Evolutionary conservation across 2,797 vertebrate genomes (phyloP), one percentile per base, ranked within the genome.

Genomic region (Dryobates pubescens): DNA sequence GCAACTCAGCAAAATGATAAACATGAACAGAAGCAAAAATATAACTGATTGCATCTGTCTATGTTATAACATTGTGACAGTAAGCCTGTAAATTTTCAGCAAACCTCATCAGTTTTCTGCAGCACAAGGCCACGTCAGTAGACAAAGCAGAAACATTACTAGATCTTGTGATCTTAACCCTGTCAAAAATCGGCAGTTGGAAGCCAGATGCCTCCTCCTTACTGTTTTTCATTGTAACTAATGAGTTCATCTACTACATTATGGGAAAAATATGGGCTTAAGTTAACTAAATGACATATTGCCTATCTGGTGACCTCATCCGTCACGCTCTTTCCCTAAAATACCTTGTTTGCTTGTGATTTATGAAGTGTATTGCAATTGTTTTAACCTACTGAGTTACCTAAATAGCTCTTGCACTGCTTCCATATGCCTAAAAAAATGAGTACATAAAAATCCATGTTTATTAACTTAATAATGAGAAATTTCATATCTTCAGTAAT

Each of bases 181-280:
- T 77, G 87, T 95, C 95, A 91, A 82, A 95, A 93, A 76, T 23
- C 96, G 71, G 87, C 94, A 96, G 94, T 95, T 96, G 95, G 96
- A 97, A 97, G 94, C 97, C 97, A 98, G 94, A 97, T 97, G 97
- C 95, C 90, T 96, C 69, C 71, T 92, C 72, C 96, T 97, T 96
- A 97, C 97, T 98, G 97, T 96, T 98, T 98, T 97, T 98, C 96
- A 97, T 88, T 96, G 96, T 89, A 97, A 95, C 82, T 97, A 98
- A 98, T 96, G 81, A 98, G 97, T 97, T 98, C 97, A 97, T 96
- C 91, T 73, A 96, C 94, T 92, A 97, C 67, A 97, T 97, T 97
- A 97, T 96, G 93, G 77, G 92, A 97, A 96, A 98, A 95, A 89
- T 96, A 98, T 96, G 96, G 96, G 91, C 96, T 96, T 96, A 97